Base-by-base conservation (phyloP, 2,888 invertebrate genomes). In the Lochmaea capreae region DNA sequence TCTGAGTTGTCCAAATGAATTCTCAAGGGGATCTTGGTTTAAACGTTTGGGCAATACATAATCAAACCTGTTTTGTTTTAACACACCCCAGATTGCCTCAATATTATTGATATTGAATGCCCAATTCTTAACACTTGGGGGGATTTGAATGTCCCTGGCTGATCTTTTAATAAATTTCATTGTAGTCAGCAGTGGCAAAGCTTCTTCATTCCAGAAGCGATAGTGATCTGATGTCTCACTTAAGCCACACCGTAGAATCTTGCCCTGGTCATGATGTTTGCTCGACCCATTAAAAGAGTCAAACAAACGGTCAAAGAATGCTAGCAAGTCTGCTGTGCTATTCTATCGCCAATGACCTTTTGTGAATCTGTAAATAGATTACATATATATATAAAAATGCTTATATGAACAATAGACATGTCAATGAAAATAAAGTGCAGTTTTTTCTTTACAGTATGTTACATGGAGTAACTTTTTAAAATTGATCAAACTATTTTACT, bases 151-250 rank as follows among this genome's bases (percentile, higher is more conserved):
- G 57, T 69, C 73, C 16, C 46, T 69, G 14, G 22, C 39, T 39
- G 43, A 49, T 54, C 42, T 54, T 58, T 39, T 57, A 18, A 42
- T 12, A 22, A 73, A 73, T 22, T 65, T 52, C 59, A 65, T n/a
- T n/a, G n/a, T 16, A 12, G 26, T 39, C n/a, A 52, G 59, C 46
- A 62, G 52, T 43, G 62, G 67, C 2, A n/a, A n/a, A n/a, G n/a
- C n/a, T n/a, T 72, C 68, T 57, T 72, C 52, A 22, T 57, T 68
- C 68, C 68, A 74, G 57, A 74, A 74, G 8, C 22, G 6, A 14
- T 58, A n/a, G 49, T 74, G 65, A n/a, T n/a, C n/a, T n/a, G n/a
- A 59, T 8, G 63, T 33, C 14, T 74, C 67, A 8, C 61, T 33
- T 18, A 68, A 49, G 12, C 67, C 74, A 59, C 46, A 61, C 26